Evolutionary conservation across 2,888 invertebrate genomes (phyloP), one percentile per base, ranked within the genome.

Genomic region (Agriopis marginaria): DNA sequence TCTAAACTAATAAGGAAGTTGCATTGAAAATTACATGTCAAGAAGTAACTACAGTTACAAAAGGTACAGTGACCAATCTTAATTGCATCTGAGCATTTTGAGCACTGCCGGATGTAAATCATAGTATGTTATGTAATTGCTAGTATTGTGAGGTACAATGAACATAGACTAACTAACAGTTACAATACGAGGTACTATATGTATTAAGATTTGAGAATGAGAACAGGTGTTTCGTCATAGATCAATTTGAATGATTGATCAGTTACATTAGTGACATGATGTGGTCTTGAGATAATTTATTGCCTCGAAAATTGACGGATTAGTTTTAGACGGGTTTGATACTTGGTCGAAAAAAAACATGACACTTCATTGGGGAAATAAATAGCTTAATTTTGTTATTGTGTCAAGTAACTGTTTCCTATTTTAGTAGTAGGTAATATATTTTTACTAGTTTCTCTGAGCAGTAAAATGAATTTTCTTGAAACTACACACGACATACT

Each of bases 231-330:
- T 63, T 64, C 67, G 56, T 68, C 56, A 74, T 71, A 66, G 65
- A 75, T 74, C 73, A 74, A 70, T 66, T 71, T 65, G 63, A 75
- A 69, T 73, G 75, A 77, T 77, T 71, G 75, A 75, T 77, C 70
- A 66, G 71, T 68, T 65, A 66, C 68, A 66, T 68, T 69, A 67
- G 6, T 64, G 65, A 67, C 73, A 68, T 73, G 67, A 69, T 71
- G 66, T 68, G 67, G 64, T 73, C 40, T 58, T 68, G 65, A 75
- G 60, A 39, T 70, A 70, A 72, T 74, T 72, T 66, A 72, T 75
- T 54, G 59, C 53, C 14, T 58, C 50, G 47, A 56, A 68, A 51
- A 47, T 54, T 70, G 70, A 70, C 53, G 53, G 65, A 69, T 69
- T 62, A 32, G 51, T 62, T 47, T 62, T 42, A 59, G 50, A 17